Evolutionary conservation across 2,113 vertebrate genomes (phyloP).

Genomic region (Charina bottae): DNA sequence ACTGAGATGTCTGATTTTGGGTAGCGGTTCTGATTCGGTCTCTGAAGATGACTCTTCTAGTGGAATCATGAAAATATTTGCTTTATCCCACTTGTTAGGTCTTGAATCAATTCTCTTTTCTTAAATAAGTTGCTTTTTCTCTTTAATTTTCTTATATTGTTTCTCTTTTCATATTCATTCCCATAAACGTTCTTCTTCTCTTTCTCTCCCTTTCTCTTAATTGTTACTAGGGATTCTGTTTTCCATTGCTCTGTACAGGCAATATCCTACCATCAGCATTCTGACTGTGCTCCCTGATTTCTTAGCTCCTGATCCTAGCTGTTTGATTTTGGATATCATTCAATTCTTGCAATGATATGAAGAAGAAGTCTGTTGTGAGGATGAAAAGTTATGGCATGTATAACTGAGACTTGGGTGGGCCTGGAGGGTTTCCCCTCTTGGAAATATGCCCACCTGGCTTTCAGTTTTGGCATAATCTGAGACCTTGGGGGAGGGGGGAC

Average conservation of each 20-base stretch:
- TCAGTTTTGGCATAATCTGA: no score
- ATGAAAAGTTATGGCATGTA: no score
- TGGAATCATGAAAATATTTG: no score
- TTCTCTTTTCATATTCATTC: not conserved
- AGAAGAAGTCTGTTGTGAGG: no score
- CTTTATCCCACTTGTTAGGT: not conserved
- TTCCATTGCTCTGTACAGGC: not conserved
- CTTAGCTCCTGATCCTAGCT: not conserved
- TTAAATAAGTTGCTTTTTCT: not conserved
- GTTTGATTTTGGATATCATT: not conserved
- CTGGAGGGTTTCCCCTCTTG: no score
- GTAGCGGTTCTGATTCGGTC: no score
- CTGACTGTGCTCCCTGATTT: not conserved
- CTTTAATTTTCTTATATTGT: not conserved
- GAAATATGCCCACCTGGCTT: no score
- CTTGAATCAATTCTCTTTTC: not conserved
- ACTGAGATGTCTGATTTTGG: no score
- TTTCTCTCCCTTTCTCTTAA: not conserved
- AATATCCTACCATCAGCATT: no score
- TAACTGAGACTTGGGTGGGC: no score
- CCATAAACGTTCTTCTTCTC: not conserved
- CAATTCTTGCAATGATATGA: not conserved
- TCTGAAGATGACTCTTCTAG: no score
- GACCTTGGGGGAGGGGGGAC: no score
- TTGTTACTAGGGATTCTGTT: not conserved